Evolutionary conservation across 2,888 invertebrate genomes (phyloP).

Genomic region (Prenolepis imparis): DNA sequence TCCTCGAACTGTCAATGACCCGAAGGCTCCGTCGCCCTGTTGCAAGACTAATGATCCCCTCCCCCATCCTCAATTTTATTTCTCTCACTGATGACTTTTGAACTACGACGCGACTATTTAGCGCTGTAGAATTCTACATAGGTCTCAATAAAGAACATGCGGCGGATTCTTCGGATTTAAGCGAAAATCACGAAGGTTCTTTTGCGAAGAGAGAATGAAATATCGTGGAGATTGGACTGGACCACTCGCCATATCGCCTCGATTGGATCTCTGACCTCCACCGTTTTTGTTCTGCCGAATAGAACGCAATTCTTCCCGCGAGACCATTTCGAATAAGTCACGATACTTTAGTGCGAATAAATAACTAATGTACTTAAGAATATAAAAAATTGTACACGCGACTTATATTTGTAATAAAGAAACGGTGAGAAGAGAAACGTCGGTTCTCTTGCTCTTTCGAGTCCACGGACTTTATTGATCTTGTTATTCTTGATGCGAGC

Average conservation of each 20-base stretch:
- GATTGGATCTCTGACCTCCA: not conserved
- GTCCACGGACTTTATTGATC: slow-evolving; percentile 62
- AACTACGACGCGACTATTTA: not conserved
- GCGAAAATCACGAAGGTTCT: not conserved
- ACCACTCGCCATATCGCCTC: not conserved
- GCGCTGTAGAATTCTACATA: not conserved
- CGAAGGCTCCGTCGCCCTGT: slow-evolving; percentile 89
- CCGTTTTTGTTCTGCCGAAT: not conserved
- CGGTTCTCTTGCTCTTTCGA: slow-evolving; percentile 31
- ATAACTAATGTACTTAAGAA: not conserved
- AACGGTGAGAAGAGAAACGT: not conserved
- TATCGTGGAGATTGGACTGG: not conserved
- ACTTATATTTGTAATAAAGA: not conserved
- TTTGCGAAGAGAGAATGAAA: not conserved
- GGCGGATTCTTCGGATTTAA: not conserved
- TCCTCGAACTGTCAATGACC: slow-evolving; percentile 88
- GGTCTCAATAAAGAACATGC: no score
- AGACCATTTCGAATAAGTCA: not conserved
- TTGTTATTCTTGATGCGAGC: slow-evolving; percentile 48
- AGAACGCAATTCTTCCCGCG: not conserved
- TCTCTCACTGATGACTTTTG: slow-evolving; percentile 14
- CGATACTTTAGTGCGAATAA: not conserved
- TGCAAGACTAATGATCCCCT: slow-evolving; percentile 87
- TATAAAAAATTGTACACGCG: not conserved
- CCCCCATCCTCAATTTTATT: slow-evolving; percentile 36